These are phyloP conservation scores for Phacellophora camtschatica DNA, from an alignment of 30 jellyfish, hydroid and myxozoan genomes.

Conservation along the genomic window DNA sequence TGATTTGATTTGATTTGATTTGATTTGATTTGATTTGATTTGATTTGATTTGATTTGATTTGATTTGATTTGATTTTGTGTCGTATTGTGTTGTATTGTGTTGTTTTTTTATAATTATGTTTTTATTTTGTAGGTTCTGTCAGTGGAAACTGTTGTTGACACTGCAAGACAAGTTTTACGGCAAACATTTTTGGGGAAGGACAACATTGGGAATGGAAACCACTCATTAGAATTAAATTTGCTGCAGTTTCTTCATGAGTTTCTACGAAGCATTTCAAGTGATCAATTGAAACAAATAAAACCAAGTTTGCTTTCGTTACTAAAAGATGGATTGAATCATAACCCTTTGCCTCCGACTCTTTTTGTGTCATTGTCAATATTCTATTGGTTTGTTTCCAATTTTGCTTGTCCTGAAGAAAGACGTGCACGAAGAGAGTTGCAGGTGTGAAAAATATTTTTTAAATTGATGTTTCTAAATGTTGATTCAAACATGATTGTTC, in stretches of 20 bases:
- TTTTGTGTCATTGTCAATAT: constrained; percentile 69
- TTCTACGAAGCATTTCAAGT: constrained; percentile 33
- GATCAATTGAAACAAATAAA: constrained; percentile 72
- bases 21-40: too few species aligned
- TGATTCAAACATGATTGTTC: too few species aligned
- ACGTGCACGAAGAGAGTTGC: constrained; percentile 87
- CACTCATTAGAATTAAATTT: constrained; percentile 77
- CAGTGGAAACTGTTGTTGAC: constrained; percentile 66
- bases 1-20: too few species aligned
- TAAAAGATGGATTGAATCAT: constrained; percentile 73
- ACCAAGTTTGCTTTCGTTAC: constrained; percentile 52
- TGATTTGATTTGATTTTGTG: too few species aligned
- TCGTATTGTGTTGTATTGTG: not conserved
- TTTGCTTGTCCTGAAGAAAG: constrained; percentile 94
- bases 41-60: too few species aligned
- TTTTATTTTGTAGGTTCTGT: constrained; percentile 69
- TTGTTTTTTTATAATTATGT: not conserved
- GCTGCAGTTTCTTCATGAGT: constrained; percentile 79
- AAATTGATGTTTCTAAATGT: too few species aligned
- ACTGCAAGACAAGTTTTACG: constrained; percentile 79
- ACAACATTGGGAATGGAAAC: constrained; percentile 29
- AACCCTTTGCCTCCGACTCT: constrained; percentile 80
- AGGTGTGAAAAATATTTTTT: too few species aligned
- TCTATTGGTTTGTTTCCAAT: constrained; percentile 57
- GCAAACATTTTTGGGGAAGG: constrained; percentile 73